phyloP scores from a whole-genome alignment of 2,113 vertebrate species.

The Galbula dea region DNA sequence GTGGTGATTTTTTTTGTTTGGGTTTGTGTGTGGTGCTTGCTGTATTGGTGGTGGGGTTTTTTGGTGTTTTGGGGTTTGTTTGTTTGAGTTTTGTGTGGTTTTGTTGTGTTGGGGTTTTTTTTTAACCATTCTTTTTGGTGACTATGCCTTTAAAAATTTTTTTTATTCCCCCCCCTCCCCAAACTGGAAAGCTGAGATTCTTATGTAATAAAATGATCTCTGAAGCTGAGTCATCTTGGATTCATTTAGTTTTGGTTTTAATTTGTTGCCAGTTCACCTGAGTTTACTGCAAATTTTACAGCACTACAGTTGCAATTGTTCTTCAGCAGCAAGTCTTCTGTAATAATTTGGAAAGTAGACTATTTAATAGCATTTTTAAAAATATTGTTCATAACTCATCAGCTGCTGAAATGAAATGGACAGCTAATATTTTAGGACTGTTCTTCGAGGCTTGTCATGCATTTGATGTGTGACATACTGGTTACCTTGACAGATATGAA shows the following conservation, averaged over 20 bases:
- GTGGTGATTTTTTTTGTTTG: neutral
- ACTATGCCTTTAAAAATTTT: neutral
- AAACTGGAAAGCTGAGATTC: neutral
- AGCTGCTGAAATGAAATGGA: neutral
- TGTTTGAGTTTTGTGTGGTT: accelerated
- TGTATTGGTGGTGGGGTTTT: neutral
- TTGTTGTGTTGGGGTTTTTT: neutral
- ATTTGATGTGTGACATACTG: neutral
- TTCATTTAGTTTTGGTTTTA: neutral
- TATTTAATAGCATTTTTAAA: neutral
- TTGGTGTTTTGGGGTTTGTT: neutral
- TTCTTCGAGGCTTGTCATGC: neutral
- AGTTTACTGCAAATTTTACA: neutral
- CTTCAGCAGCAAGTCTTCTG: neutral
- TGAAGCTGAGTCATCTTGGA: neutral
- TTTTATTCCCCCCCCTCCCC: neutral
- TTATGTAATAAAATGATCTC: neutral
- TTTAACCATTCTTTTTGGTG: neutral
- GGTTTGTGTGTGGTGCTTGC: neutral
- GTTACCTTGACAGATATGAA: neutral
- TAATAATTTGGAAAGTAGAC: neutral
- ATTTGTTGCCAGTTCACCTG: neutral
- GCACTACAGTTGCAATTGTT: neutral
- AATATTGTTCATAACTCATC: neutral
- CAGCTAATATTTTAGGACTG: neutral